Percentiles rank a stretch among this genome's conserved stretches.
These are phyloP conservation scores for Apistogramma diplotaenia DNA, from an alignment of 2,113 vertebrate species.

Conservation along the genomic window DNA sequence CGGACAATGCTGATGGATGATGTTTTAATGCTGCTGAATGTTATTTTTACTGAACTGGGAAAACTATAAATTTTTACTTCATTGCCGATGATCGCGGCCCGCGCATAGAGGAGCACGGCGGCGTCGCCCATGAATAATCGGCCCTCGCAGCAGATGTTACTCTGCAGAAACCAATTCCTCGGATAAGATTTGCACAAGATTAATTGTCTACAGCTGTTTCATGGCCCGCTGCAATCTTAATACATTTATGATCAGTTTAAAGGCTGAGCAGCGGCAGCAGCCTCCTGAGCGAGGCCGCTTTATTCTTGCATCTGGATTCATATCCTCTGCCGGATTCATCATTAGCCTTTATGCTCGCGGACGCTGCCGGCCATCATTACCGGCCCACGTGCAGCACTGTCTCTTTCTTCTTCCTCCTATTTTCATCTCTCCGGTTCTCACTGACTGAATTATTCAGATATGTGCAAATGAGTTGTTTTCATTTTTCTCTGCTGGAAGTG, in stretches of 20 bases:
- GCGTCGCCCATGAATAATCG: slow-evolving; percentile 94
- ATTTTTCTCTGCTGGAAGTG: slow-evolving; percentile 91
- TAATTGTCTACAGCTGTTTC: slow-evolving; percentile 99
- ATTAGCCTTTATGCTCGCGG: slow-evolving; percentile 82
- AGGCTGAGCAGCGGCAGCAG: slow-evolving; percentile 89
- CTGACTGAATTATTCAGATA: slow-evolving; percentile 97
- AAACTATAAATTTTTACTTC: slow-evolving; percentile 99
- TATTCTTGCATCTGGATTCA: slow-evolving; percentile 98
- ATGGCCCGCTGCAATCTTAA: slow-evolving; percentile 99
- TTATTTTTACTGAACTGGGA: slow-evolving; percentile 99
- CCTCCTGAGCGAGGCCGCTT: slow-evolving; percentile 86
- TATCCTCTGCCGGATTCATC: slow-evolving; percentile 91
- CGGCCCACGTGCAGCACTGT: slow-evolving; percentile 68
- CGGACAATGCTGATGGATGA: slow-evolving; percentile 98
- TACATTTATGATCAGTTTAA: slow-evolving; percentile 99
- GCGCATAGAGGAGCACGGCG: slow-evolving; percentile 87
- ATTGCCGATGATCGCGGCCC: slow-evolving; percentile 93
- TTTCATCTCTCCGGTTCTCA: slow-evolving; percentile 59
- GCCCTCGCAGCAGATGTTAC: slow-evolving; percentile 94
- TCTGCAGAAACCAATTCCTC: slow-evolving; percentile 95
- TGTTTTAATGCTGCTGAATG: slow-evolving; percentile 99
- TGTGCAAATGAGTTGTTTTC: slow-evolving; percentile 99
- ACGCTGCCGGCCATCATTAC: slow-evolving; percentile 79
- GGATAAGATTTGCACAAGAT: slow-evolving; percentile 98
- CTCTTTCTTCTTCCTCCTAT: slow-evolving; percentile 56